Evolutionary conservation across 1,140 invertebrate species (phyloP), one percentile per base, ranked within the genome.

Genomic region (Papilio dardanus): DNA sequence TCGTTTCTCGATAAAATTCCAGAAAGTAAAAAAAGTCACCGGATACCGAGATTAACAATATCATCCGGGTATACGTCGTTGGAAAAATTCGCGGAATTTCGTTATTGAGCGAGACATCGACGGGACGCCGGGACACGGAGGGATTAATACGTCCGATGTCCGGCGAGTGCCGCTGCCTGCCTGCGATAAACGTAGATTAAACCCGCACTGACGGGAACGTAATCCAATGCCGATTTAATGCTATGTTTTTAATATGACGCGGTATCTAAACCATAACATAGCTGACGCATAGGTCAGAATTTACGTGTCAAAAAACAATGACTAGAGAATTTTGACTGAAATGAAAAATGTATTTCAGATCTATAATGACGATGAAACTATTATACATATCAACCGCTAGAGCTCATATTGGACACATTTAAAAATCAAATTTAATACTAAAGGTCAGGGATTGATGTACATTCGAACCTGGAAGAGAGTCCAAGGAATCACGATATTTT

Each of bases 131-230:
- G 40, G 66, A 37, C 31, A 6, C 68, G 8, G 46, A 2, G 40
- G 69, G 83, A 81, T 85, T 85, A 85, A 81, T 76, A 54, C 75
- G 83, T 85, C 83, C 78, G 81, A 80, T 76, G 37, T 28, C 69
- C 69, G 16, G 40, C 16, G 37, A 35, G 19, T 69, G 71, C 78
- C 66, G 76, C 78, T 81, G 81, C 33, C 73, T 74, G 77, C 31
- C 31, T 14, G 75, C 80, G 83, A 85, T 85, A 83, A 85, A 83
- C 81, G 78, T 75, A 83, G 83, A 83, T 84, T 83, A 85, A 81
- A 67, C 79, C 50, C 24, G 80, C 78, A 76, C 76, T 74, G 66
- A 80, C 80, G 77, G 81, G 74, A 71, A 3, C 10, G 24, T 69
- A 69, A 69, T 69, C 67, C 67, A n/a, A 62, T 28, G 54, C 24